Evolutionary conservation across 2,113 vertebrate genomes (phyloP).

Genomic region (Campylorhamphus procurvoides): DNA sequence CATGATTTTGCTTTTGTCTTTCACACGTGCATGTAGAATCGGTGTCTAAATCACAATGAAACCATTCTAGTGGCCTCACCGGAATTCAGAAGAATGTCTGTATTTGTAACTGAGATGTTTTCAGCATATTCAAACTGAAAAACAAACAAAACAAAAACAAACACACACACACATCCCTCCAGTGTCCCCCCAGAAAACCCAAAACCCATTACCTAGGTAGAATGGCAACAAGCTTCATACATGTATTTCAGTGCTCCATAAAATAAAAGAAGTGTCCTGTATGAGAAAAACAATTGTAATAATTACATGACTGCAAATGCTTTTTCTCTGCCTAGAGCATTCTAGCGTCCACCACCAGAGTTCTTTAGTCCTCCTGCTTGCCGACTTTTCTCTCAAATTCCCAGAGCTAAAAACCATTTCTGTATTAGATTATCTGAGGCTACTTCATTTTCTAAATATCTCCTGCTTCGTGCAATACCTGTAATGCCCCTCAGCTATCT

Average conservation of each 20-base stretch:
- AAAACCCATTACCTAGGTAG: neutral
- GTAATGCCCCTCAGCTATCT: neutral
- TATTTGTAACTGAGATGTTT: neutral
- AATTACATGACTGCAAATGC: neutral
- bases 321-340: conserved; percentile 7
- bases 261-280: neutral
- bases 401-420: neutral
- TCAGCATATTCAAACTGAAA: neutral
- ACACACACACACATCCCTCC: no score
- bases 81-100: neutral
- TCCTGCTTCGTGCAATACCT: neutral
- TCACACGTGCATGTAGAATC: neutral
- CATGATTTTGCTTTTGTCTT: neutral
- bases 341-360: neutral
- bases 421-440: neutral
- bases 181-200: no score
- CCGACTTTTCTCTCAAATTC: neutral
- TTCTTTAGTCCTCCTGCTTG: neutral
- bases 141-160: neutral
- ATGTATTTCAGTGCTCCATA: neutral
- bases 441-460: neutral
- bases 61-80: neutral
- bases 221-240: neutral
- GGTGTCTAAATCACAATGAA: neutral
- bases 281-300: neutral